Evolutionary conservation across 2,113 vertebrate species (phyloP).

Genomic region (Eptesicus fuscus): DNA sequence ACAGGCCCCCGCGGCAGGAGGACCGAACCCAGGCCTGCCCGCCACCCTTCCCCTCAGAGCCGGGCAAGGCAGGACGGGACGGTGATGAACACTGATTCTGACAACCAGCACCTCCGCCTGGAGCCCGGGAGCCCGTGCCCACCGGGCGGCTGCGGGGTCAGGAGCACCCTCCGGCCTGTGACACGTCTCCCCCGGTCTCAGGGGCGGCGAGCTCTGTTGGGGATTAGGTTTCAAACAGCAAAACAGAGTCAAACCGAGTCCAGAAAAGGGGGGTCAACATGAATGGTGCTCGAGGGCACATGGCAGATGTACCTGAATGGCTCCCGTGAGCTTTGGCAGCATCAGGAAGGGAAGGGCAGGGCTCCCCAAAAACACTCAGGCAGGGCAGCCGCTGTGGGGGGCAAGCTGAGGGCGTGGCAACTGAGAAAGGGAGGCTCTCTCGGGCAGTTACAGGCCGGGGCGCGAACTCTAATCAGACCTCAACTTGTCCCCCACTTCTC

Average conservation of each 20-base stretch:
- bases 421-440: neutral
- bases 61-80: neutral
- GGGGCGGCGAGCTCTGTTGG: neutral
- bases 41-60: neutral
- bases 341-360: rapidly evolving
- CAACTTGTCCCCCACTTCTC: neutral
- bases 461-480: neutral
- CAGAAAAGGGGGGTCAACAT: neutral
- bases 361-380: neutral
- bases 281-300: neutral
- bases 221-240: neutral
- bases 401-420: rapidly evolving
- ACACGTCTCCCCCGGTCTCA: neutral
- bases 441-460: neutral
- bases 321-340: rapidly evolving
- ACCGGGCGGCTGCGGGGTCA: rapidly evolving
- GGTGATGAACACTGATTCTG: neutral
- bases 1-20: neutral
- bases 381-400: neutral
- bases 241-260: neutral
- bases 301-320: neutral
- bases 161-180: neutral
- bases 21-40: neutral
- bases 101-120: neutral
- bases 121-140: neutral